Evolutionary conservation across 1,140 invertebrate genomes (phyloP).

Genomic region (Sesamia nonagrioides): DNA sequence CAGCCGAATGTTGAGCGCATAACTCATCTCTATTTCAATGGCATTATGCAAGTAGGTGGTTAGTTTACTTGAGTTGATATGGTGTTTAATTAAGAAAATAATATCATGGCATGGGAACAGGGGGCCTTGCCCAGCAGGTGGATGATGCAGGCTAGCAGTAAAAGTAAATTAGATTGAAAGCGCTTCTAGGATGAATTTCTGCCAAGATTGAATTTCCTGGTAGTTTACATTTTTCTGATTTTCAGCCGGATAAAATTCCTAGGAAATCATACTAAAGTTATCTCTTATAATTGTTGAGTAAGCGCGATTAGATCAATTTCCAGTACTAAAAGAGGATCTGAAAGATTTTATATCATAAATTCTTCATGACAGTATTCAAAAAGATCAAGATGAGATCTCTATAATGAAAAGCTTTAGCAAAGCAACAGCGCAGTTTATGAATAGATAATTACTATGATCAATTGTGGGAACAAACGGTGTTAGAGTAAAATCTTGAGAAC

Average conservation of each 20-base stretch:
- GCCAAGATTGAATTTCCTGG: too few species aligned
- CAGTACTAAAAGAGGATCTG: too few species aligned
- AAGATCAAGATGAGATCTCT: neutral
- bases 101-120: neutral
- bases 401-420: neutral
- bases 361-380: neutral
- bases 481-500: constrained; percentile 18
- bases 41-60: constrained; percentile 31
- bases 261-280: too few species aligned
- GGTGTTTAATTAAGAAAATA: neutral
- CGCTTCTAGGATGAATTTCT: too few species aligned
- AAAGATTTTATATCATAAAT: neutral
- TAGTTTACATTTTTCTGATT: too few species aligned
- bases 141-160: too few species aligned
- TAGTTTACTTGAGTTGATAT: neutral
- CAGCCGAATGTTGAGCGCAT: constrained; percentile 47
- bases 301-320: too few species aligned
- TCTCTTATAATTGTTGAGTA: too few species aligned
- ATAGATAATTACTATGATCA: constrained; percentile 21
- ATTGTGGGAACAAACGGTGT: neutral
- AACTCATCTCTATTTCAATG: constrained; percentile 55
- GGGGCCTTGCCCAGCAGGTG: too few species aligned
- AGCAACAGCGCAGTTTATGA: neutral
- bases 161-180: too few species aligned
- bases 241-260: too few species aligned